phyloP scores from a whole-genome alignment of 2,113 vertebrate species.

The Calypte anna region DNA sequence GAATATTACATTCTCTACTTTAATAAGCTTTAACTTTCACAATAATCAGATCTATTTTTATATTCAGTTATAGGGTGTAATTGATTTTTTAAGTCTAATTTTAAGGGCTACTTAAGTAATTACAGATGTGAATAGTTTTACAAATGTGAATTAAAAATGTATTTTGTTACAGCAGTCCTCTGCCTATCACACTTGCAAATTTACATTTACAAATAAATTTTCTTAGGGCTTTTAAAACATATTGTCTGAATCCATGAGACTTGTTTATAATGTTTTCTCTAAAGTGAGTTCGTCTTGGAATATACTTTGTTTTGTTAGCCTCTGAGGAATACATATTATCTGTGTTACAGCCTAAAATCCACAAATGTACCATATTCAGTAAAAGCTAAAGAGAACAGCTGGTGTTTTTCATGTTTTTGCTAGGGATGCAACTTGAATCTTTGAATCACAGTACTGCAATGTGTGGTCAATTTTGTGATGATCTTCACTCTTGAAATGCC shows the following conservation, averaged over 20 bases:
- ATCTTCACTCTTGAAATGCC: neutral
- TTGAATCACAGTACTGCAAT: neutral
- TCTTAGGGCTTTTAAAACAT: neutral
- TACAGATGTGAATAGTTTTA: neutral
- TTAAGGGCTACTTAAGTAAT: neutral
- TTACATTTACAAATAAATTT: neutral
- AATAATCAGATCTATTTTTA: neutral
- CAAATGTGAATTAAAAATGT: neutral
- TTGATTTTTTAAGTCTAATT: neutral
- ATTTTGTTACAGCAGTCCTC: neutral
- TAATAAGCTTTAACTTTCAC: neutral
- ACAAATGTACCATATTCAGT: neutral
- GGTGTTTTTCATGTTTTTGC: neutral
- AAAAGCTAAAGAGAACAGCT: neutral
- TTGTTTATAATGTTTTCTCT: neutral
- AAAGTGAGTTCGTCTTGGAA: neutral
- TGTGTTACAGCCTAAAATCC: neutral
- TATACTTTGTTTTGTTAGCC: neutral
- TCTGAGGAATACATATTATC: neutral
- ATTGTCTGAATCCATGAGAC: neutral
- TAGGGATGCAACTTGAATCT: neutral
- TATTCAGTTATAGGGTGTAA: neutral
- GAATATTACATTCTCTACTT: neutral
- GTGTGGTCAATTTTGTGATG: neutral
- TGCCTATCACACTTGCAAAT: neutral